Conservation (phyloP, 2,888 invertebrate genomes). For the Hylaea fasciaria region DNA sequence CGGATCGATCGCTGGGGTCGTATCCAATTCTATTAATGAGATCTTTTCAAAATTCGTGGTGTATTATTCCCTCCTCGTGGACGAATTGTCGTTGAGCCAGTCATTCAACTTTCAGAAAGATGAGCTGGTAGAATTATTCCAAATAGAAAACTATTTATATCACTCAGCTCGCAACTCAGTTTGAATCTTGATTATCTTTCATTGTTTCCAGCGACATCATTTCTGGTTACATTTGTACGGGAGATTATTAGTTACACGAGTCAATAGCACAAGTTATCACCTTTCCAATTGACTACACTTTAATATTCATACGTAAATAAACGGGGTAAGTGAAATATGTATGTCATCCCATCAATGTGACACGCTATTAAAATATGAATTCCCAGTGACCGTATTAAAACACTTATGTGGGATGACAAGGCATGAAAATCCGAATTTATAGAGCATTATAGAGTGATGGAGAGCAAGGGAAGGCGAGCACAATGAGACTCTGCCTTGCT, state of each 20-base stretch:
- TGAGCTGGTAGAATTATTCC: conserved; percentile 42
- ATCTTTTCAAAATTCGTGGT: conserved; percentile 60
- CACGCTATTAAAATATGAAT: conserved; percentile 62
- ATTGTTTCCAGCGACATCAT: too few relatives aligned
- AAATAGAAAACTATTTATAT: conserved; percentile 11
- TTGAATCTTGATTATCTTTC: too few relatives aligned
- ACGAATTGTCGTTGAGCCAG: conserved; percentile 19
- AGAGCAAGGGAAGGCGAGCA: conserved; percentile 60
- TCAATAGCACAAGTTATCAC: too few relatives aligned
- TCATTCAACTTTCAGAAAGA: conserved; percentile 23
- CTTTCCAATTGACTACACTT: too few relatives aligned
- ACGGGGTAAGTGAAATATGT: conserved; percentile 43
- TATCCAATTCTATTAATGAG: conserved; percentile 70
- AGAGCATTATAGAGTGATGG: conserved; percentile 60
- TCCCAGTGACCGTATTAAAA: conserved; percentile 68
- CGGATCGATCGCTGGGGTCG: conserved; percentile 65
- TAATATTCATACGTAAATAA: conserved; percentile 8
- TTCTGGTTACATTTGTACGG: too few relatives aligned
- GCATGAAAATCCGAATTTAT: conserved; percentile 79
- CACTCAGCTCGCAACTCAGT: neutral
- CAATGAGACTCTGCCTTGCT: conserved; percentile 73
- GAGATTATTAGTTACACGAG: too few relatives aligned
- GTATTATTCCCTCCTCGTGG: conserved; percentile 45
- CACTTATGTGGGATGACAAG: conserved; percentile 74
- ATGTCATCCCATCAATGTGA: conserved; percentile 57